Evolutionary conservation across 1,140 invertebrate genomes (phyloP).

Genomic region (Planococcus citri): DNA sequence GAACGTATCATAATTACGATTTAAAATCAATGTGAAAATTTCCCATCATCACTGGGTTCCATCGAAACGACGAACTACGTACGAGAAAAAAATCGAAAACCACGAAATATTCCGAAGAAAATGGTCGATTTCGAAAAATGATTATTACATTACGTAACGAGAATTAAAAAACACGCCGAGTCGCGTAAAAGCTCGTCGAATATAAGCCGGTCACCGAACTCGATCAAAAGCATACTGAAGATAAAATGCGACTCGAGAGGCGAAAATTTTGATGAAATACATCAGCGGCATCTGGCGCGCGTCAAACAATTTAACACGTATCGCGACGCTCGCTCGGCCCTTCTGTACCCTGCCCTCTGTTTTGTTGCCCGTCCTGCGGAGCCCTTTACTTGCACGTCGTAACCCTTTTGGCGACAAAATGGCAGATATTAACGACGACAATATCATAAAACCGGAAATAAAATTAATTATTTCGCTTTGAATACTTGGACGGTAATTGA

Average conservation of each 20-base stretch:
- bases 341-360: too few relatives aligned
- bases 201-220: neutral
- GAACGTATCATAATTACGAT: neutral
- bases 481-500: conserved; percentile 7
- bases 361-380: too few relatives aligned
- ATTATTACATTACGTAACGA: neutral
- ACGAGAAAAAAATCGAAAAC: too few relatives aligned
- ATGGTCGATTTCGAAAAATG: neutral
- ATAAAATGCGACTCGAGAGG: neutral
- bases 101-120: too few relatives aligned
- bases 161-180: neutral
- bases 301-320: neutral
- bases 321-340: too few relatives aligned
- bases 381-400: neutral
- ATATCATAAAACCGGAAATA: conserved; percentile 20
- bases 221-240: neutral
- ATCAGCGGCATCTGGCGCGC: conserved; percentile 12
- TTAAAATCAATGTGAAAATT: too few relatives aligned
- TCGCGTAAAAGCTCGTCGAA: neutral
- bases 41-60: neutral
- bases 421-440: conserved; percentile 13
- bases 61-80: neutral
- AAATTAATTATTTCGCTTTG: conserved; percentile 18
- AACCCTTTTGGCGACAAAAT: conserved; percentile 14
- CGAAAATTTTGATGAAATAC: conserved; percentile 8